phyloP scores from a whole-genome alignment of 2,113 vertebrate species.

The Dasyurus viverrinus region DNA sequence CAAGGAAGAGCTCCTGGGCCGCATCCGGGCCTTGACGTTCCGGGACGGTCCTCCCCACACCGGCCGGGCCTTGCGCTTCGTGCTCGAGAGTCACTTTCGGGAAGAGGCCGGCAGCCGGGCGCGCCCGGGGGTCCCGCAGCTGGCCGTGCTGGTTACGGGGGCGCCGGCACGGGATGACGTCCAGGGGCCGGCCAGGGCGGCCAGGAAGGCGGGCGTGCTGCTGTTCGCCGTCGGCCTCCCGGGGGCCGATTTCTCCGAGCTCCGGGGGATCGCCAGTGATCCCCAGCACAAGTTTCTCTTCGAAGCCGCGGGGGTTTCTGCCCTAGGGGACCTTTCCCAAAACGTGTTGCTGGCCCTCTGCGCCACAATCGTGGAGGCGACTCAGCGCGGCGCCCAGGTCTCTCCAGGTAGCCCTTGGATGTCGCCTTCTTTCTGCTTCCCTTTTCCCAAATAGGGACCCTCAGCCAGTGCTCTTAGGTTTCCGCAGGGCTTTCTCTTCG shows the following conservation, averaged over 20 bases:
- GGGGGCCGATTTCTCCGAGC: slow-evolving; percentile 71
- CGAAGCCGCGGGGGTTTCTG: slow-evolving; percentile 78
- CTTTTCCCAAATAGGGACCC: not conserved
- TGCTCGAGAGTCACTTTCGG: slow-evolving; percentile 76
- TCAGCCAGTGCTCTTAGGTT: not conserved
- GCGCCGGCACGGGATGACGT: slow-evolving; percentile 67
- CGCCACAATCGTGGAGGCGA: slow-evolving; percentile 80
- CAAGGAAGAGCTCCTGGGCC: slow-evolving; percentile 60
- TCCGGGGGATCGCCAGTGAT: slow-evolving; percentile 82
- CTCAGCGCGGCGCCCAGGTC: slow-evolving; percentile 49
- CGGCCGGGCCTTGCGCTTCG: slow-evolving; percentile 70
- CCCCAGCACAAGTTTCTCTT: slow-evolving; percentile 81
- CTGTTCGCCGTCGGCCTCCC: slow-evolving; percentile 71
- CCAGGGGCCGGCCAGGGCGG: not conserved
- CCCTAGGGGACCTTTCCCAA: slow-evolving; percentile 70
- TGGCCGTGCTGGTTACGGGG: slow-evolving; percentile 72
- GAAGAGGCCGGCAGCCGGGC: slow-evolving; percentile 64
- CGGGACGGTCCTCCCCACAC: slow-evolving; percentile 64
- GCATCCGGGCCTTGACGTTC: slow-evolving; percentile 68
- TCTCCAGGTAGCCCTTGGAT: slow-evolving; percentile 67
- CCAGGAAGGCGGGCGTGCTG: slow-evolving; percentile 70
- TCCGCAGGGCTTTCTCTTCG: not conserved
- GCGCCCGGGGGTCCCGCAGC: slow-evolving; percentile 66
- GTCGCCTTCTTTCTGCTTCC: not conserved
- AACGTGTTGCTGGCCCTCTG: slow-evolving; percentile 84